These are phyloP conservation scores for Gallinago nigripennis DNA, from an alignment of 2,797 vertebrate species.

Conservation along the genomic window DNA sequence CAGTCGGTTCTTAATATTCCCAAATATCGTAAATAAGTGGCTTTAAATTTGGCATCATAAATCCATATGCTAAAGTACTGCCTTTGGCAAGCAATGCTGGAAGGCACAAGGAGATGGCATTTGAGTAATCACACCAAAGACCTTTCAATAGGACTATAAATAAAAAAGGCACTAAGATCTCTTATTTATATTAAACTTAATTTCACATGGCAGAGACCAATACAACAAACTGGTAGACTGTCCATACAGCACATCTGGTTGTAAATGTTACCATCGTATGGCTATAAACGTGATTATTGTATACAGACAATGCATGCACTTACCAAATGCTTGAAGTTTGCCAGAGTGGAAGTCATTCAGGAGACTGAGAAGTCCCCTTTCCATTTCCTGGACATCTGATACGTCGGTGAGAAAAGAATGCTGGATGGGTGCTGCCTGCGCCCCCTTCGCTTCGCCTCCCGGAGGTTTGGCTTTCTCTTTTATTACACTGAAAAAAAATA, in stretches of 20 bases:
- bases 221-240: background rate
- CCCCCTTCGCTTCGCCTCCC: slow-evolving; percentile 77
- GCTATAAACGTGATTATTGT: background rate
- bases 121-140: background rate
- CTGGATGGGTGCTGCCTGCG: slow-evolving; percentile 85
- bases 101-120: background rate
- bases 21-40: background rate
- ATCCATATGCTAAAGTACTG: background rate
- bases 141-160: background rate
- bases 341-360: slow-evolving; percentile 98
- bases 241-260: background rate
- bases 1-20: background rate
- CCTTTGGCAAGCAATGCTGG: background rate
- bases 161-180: background rate
- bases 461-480: slow-evolving; percentile 87
- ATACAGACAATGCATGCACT: background rate
- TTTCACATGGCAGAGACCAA: background rate
- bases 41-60: background rate
- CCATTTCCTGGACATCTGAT: slow-evolving; percentile 98
- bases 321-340: slow-evolving; percentile 96
- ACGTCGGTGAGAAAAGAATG: slow-evolving; percentile 98
- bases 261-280: background rate
- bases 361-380: slow-evolving; percentile 93
- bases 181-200: background rate
- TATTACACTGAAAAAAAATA: slow-evolving; percentile 73